Base-by-base conservation (phyloP, 2,113 vertebrate genomes). In the Theristicus caerulescens region DNA sequence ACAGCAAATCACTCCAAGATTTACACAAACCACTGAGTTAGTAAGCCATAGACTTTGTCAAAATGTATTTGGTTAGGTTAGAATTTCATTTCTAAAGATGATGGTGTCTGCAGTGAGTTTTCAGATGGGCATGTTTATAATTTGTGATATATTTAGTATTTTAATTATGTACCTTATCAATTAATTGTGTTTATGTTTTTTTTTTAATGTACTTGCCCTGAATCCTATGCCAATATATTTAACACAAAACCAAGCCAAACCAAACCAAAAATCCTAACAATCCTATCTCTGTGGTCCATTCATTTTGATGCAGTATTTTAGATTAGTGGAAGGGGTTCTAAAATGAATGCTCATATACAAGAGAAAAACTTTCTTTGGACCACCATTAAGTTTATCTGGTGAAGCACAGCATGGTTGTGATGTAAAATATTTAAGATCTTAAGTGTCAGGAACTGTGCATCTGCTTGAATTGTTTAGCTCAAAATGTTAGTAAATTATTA, bases 401-500 rank as follows among this genome's bases (percentile, higher is more conserved):
- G 54, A 90, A 77, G 32, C 7, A 88, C 2, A 5, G 1, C 10
- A 6, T 25, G 10, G 7, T 24, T 91, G 10, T 79, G 36, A 80
- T 77, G 22, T 46, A 71, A 93, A 83, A 65, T 79, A 79, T 25
- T 52, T 81, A 27, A 71, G 40, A 74, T 61, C 4, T 67, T 69
- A 83, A 88, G 31, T 55, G 59, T 72, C n/a, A 82, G 47, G 49
- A 92, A 36, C 44, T 87, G 34, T 74, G 40, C 2, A 2, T 31
- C 65, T 91, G 52, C 52, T 94, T 90, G 58, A 94, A 64, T 88
- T 92, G 20, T 82, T 97, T 82, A 84, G 44, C 25, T 86, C 29
- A 57, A 96, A 94, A 94, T 88, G 31, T 22, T 59, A 70, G 42
- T 84, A 87, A 95, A 90, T 94, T 93, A 79, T 94, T 91, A 69